Evolutionary conservation across 2,113 vertebrate genomes (phyloP), one percentile per base, ranked within the genome.

Genomic region (Heteronetta atricapilla): DNA sequence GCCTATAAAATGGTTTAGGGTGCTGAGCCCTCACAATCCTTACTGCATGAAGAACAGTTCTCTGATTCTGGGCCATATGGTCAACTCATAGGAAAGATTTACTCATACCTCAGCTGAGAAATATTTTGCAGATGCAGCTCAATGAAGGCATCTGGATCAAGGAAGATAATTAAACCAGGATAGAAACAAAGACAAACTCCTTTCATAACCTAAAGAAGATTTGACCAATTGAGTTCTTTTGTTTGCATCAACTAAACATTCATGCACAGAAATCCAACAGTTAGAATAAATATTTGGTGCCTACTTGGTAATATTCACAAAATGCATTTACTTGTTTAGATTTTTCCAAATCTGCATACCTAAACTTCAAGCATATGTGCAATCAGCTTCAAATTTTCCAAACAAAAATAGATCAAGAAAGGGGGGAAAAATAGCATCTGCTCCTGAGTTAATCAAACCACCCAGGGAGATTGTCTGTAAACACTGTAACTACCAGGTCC

Each of bases 221-320:
- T 66, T 86, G 70, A 95, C 78, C 93, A 78, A 73, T 26, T 36
- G 80, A 90, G 62, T 62, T 69, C 66, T 63, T 93, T 93, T 94
- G 96, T 96, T 95, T 96, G 86, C 33, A 90, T 91, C 90, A 89
- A 55, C 59, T 95, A 94, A 96, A 96, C 90, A 92, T 77, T 93
- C 0, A 0, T 58, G 67, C 19, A 6, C 2, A 4, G 81, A 90
- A 96, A 93, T 73, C 59, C 3, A 28, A 85, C 33, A 40, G 77
- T 90, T 96, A 96, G 88, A 85, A 92, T 96, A 97, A 96, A 97
- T 96, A 97, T 96, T 96, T 96, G 78, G 90, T 96, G 86, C 90
- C 93, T 90, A 89, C 77, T 95, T 95, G 92, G 83, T 96, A 96
- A 89, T 97, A 96, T 95, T 96, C 94, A 93, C 70, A 75, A 97